Base-by-base conservation (phyloP, 2,888 invertebrate species). In the Zaprionus obscuricornis region DNA sequence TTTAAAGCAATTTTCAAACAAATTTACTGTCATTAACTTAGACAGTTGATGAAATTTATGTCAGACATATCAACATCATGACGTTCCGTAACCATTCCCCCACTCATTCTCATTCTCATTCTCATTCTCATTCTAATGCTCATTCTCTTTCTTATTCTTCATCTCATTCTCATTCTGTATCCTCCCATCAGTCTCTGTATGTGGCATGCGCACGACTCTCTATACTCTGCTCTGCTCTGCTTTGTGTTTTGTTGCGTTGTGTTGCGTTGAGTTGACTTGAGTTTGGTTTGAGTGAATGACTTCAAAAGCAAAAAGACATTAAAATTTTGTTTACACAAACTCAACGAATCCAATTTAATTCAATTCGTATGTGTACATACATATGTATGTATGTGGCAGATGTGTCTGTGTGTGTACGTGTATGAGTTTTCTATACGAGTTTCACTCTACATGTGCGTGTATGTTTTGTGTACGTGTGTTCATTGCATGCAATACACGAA, bases 1-100 rank as follows among this genome's bases (percentile, higher is more conserved):
- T 81, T 81, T 81, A 86, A 81, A 81, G 81, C 85, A 86, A 81
- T 84, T 81, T 81, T 81, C 85, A 81, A 81, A 84, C 81, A 81
- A 81, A 81, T 81, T 81, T 81, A 86, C 86, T 81, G 81, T 81
- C 81, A 81, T 81, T 81, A 81, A 81, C 81, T 86, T 81, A 86
- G 81, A 81, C 81, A 81, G 86, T 81, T 81, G 81, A 86, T 86
- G 81, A 81, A 81, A 81, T 81, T 81, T 81, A 81, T 81, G 81
- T 86, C 81, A 86, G 86, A 71, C 81, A 74, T 81, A 86, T 82
- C 86, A 84, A 57, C 85, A 81, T 84, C 74, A 76, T 66, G 70
- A 31, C 68, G 36, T 56, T 31, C 36, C 71, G n/a, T 40, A n/a
- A 17, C 17, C 40, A 11, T 4, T 33, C 29, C 8, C 3, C 31